Evolutionary conservation across 2,888 invertebrate species (phyloP), one percentile per base, ranked within the genome.

Genomic region (Tyria jacobaeae): DNA sequence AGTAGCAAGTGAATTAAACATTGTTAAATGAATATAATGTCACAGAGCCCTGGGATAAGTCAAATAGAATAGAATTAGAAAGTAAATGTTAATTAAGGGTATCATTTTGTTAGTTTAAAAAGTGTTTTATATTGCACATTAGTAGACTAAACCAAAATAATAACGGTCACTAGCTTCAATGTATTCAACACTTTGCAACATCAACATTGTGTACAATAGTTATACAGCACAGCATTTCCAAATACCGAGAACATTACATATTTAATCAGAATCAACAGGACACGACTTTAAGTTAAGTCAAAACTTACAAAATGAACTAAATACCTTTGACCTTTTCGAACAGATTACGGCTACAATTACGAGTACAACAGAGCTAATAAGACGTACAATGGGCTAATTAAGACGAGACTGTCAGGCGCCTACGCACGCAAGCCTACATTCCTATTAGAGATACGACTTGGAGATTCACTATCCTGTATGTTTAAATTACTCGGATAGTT

Each of bases 361-460:
- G 76, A 78, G 80, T 80, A 71, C 66, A 62, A 76, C 72, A 59
- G 57, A 37, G 81, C 74, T 74, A 85, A 85, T 86, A 82, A 82
- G 82, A 81, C 76, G 73, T 73, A 83, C 86, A 86, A 85, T 85
- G 74, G 82, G 80, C 85, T 89, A 89, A 90, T 90, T 89, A 89
- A 89, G 89, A 84, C 79, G 84, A 70, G 68, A 57, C 68, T 79
- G 80, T 76, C 79, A 77, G 65, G 75, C 81, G 75, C 84, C 84
- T 75, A 84, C 84, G 82, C 83, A 82, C 60, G 57, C 53, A 59
- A 56, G 63, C 64, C 70, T 65, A 70, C 76, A 79, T 68, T 73
- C 71, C 69, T n/a, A 27, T 61, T 70, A 70, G 66, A 71, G 68
- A 75, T 73, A 63, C 60, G 21, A 44, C n/a, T 9, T 1, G 64